These are phyloP conservation scores for Xanthorhoe designata DNA, from an alignment of 2,888 invertebrate species.

Conservation along the genomic window DNA sequence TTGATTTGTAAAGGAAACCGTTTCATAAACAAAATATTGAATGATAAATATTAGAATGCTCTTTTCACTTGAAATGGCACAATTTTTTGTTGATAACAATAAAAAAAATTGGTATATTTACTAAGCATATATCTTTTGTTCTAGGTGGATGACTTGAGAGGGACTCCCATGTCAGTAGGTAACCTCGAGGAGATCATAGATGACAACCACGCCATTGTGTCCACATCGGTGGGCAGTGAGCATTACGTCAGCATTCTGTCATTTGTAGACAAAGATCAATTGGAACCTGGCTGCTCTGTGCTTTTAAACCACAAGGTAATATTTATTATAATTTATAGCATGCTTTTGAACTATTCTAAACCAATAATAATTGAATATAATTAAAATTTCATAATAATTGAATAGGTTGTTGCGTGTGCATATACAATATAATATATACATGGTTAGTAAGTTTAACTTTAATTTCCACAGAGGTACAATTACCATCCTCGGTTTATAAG, in stretches of 20 bases:
- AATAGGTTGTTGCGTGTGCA: too few relatives aligned
- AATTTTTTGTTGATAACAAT: neutral
- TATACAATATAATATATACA: too few relatives aligned
- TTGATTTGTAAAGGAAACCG: neutral
- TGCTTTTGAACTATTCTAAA: neutral
- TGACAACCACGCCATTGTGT: slow-evolving; percentile 99
- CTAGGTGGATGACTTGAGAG: slow-evolving; percentile 97
- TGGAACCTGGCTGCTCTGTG: slow-evolving; percentile 99
- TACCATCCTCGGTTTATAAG: neutral
- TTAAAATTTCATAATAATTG: too few relatives aligned
- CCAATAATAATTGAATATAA: too few relatives aligned
- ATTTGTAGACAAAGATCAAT: slow-evolving; percentile 99
- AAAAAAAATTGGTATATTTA: neutral
- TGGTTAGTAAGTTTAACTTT: too few relatives aligned
- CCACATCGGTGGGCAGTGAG: slow-evolving; percentile 99
- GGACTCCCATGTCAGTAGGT: slow-evolving; percentile 99
- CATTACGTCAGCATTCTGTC: slow-evolving; percentile 99
- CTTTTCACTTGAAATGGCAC: neutral
- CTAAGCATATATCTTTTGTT: neutral
- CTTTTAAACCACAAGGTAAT: slow-evolving; percentile 97
- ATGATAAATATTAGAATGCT: too few relatives aligned
- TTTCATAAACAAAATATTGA: neutral
- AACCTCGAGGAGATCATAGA: slow-evolving; percentile 99
- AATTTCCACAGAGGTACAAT: too few relatives aligned
- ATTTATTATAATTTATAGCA: neutral